Evolutionary conservation across 2,888 invertebrate species (phyloP).

Genomic region (Laothoe populi): DNA sequence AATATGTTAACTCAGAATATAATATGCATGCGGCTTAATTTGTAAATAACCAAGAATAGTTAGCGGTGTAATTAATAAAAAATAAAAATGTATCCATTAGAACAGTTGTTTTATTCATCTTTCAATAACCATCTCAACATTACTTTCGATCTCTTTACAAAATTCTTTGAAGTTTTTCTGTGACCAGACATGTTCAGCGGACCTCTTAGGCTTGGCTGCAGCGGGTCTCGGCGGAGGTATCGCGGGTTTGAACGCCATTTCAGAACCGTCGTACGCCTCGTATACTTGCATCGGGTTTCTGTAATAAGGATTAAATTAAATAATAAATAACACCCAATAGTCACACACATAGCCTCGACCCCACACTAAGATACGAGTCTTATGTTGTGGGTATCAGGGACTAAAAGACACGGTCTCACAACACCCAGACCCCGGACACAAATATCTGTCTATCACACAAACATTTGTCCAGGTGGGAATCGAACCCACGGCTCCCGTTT

Average conservation of each 20-base stretch:
- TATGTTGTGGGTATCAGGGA: too few relatives aligned
- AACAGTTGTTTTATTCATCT: constrained; percentile 30
- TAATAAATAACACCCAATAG: not conserved
- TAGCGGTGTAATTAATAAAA: not conserved
- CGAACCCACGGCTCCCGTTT: too few relatives aligned
- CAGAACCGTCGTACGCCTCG: constrained; percentile 87
- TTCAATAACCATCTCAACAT: constrained; percentile 46
- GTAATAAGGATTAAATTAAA: constrained; percentile 39
- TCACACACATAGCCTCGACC: too few relatives aligned
- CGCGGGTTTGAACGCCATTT: constrained; percentile 90
- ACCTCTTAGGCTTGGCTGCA: constrained; percentile 53
- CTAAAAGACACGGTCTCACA: too few relatives aligned
- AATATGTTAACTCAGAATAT: too few relatives aligned
- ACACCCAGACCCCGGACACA: too few relatives aligned
- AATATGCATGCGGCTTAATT: too few relatives aligned
- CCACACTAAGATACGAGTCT: too few relatives aligned
- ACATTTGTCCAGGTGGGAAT: too few relatives aligned
- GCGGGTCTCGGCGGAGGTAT: constrained; percentile 86
- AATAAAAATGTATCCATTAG: not conserved
- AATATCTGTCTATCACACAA: too few relatives aligned
- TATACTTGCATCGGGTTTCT: constrained; percentile 88
- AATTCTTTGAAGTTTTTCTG: constrained; percentile 70
- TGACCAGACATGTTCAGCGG: constrained; percentile 64
- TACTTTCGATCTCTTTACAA: constrained; percentile 66
- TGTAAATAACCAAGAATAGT: too few relatives aligned